phyloP scores from a whole-genome alignment of 2,888 invertebrate genomes.

The Eueremaeus valkanovi region DNA sequence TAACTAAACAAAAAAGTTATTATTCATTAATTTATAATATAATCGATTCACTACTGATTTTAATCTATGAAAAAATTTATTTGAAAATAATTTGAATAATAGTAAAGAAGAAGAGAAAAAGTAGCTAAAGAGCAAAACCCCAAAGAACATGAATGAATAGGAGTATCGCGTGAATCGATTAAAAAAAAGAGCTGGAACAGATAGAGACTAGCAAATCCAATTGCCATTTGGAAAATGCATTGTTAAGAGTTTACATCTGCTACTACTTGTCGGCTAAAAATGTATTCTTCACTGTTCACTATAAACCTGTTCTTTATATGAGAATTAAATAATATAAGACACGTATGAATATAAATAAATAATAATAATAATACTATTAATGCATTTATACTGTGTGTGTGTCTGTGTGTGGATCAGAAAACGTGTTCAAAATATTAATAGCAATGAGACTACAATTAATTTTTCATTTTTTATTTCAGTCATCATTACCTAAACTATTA shows the following conservation, averaged over 20 bases:
- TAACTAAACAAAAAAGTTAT: no score
- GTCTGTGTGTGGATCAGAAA: neutral
- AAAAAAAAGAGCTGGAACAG: no score
- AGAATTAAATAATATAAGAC: neutral
- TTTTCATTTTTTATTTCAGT: neutral
- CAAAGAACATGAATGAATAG: no score
- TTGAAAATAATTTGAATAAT: no score
- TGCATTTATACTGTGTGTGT: neutral
- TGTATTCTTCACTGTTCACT: no score
- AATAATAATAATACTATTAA: neutral
- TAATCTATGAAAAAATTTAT: no score
- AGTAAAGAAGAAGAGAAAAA: no score
- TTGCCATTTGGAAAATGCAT: neutral
- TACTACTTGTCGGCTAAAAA: neutral
- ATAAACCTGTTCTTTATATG: neutral
- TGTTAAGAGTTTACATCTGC: neutral
- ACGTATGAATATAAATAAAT: neutral
- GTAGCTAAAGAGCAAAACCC: no score
- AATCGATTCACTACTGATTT: no score
- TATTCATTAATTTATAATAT: no score
- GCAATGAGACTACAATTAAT: neutral
- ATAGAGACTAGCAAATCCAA: no score
- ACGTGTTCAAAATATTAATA: slow-evolving; percentile 7
- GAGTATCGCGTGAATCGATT: no score
- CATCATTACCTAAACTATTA: neutral